Evolutionary conservation across 2,888 invertebrate genomes (phyloP).

Genomic region (Camptogramma bilineatum): DNA sequence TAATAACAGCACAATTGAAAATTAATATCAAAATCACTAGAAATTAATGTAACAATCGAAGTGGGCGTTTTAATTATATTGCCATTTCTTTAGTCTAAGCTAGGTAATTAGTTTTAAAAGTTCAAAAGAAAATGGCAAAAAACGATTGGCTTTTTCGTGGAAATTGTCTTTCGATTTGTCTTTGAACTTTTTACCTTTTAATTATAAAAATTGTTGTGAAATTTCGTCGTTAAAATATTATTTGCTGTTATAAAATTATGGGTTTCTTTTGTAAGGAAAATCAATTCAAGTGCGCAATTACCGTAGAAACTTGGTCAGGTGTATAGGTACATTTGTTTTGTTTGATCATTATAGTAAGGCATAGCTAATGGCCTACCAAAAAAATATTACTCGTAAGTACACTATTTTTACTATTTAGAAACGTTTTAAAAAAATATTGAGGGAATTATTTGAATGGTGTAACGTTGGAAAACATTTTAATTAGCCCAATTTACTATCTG

Average conservation of each 20-base stretch:
- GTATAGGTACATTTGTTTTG: no score
- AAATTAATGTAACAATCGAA: neutral
- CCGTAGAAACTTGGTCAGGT: no score
- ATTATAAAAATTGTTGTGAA: neutral
- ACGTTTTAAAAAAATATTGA: no score
- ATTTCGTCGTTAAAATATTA: neutral
- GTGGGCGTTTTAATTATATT: conserved; percentile 1
- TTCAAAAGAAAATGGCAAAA: conserved; percentile 23
- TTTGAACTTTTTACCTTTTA: conserved; percentile 2
- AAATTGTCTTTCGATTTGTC: conserved; percentile 12
- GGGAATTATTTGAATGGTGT: no score
- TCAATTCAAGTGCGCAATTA: no score
- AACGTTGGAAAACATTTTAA: no score
- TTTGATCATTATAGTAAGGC: no score
- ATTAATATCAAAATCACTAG: neutral
- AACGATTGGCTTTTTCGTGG: conserved; percentile 11
- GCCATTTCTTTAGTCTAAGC: conserved; percentile 18
- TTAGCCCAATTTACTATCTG: no score
- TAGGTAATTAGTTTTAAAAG: conserved; percentile 28
- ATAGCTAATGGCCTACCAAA: no score
- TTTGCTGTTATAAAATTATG: neutral
- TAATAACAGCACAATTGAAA: conserved; percentile 7
- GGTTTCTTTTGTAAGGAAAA: neutral
- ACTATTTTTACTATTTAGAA: no score
- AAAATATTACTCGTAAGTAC: no score